phyloP scores from a whole-genome alignment of 2,888 invertebrate genomes.

The Perizoma affinitatum region DNA sequence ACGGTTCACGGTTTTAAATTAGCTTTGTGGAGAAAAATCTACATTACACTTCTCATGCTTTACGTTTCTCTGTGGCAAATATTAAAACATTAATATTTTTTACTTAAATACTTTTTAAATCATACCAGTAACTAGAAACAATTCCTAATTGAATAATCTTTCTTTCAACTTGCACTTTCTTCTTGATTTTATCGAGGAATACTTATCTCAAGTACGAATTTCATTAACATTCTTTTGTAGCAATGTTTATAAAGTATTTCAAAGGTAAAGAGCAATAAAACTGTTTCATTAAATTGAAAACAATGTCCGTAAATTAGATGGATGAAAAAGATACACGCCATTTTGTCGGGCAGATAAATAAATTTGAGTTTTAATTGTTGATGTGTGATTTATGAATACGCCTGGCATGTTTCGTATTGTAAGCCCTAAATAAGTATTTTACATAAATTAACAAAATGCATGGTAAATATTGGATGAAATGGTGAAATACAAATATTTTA shows the following conservation, averaged over 20 bases:
- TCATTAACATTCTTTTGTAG: slow-evolving; percentile 41
- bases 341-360: slow-evolving; percentile 4
- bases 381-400: neutral
- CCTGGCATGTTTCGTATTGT: neutral
- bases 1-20: slow-evolving; percentile 43
- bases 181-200: slow-evolving; percentile 29
- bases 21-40: slow-evolving; percentile 36
- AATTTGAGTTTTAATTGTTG: neutral
- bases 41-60: slow-evolving; percentile 18
- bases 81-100: neutral
- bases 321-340: slow-evolving; percentile 9
- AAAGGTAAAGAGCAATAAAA: slow-evolving; percentile 28
- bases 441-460: too few relatives aligned
- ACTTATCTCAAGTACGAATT: slow-evolving; percentile 36
- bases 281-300: slow-evolving; percentile 29
- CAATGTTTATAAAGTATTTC: slow-evolving; percentile 36
- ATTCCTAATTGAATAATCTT: slow-evolving; percentile 26
- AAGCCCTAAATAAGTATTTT: too few relatives aligned
- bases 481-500: too few relatives aligned
- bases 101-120: neutral
- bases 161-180: slow-evolving; percentile 28
- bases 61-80: slow-evolving; percentile 7
- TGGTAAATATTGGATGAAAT: too few relatives aligned
- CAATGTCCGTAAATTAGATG: slow-evolving; percentile 8
- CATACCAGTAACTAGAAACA: slow-evolving; percentile 19